Conservation (phyloP, 2,797 vertebrate genomes). For the Acipenser oxyrinchus region DNA sequence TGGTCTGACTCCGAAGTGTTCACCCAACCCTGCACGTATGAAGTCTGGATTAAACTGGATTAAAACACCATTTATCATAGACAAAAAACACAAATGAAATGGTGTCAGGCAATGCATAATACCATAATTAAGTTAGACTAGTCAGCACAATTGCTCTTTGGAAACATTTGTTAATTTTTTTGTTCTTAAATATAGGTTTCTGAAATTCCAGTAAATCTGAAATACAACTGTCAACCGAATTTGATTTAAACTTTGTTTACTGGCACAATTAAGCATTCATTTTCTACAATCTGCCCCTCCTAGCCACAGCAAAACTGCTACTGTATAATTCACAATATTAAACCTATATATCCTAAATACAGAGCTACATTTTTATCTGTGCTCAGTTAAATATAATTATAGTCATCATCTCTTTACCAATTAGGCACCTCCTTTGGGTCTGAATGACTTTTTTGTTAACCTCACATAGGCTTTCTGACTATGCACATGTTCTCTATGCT, state of each 20-base stretch:
- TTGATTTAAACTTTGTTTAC: slow-evolving; percentile 27
- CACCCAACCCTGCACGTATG: too few relatives aligned
- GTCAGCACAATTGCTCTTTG: too few relatives aligned
- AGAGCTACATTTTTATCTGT: slow-evolving; percentile 2
- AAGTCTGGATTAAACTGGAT: too few relatives aligned
- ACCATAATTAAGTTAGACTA: too few relatives aligned
- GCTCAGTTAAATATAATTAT: slow-evolving; percentile 17
- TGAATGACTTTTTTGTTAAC: background rate
- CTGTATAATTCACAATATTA: slow-evolving; percentile 9
- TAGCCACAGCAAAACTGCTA: slow-evolving; percentile 12
- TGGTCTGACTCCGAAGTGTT: too few relatives aligned
- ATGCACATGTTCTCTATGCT: background rate
- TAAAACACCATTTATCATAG: too few relatives aligned
- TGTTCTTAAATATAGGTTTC: slow-evolving; percentile 38
- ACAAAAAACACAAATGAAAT: too few relatives aligned
- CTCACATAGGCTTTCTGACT: slow-evolving; percentile 1
- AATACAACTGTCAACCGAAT: slow-evolving; percentile 21
- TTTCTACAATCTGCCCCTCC: slow-evolving; percentile 23
- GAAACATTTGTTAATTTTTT: background rate
- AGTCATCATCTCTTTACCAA: background rate
- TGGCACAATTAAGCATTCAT: slow-evolving; percentile 34
- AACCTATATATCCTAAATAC: slow-evolving; percentile 6
- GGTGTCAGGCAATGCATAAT: too few relatives aligned
- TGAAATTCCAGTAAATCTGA: slow-evolving; percentile 42
- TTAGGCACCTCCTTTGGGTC: slow-evolving; percentile 13